Evolutionary conservation across 2,888 invertebrate genomes (phyloP), one percentile per base, ranked within the genome.

Genomic region (Idaea biselata): DNA sequence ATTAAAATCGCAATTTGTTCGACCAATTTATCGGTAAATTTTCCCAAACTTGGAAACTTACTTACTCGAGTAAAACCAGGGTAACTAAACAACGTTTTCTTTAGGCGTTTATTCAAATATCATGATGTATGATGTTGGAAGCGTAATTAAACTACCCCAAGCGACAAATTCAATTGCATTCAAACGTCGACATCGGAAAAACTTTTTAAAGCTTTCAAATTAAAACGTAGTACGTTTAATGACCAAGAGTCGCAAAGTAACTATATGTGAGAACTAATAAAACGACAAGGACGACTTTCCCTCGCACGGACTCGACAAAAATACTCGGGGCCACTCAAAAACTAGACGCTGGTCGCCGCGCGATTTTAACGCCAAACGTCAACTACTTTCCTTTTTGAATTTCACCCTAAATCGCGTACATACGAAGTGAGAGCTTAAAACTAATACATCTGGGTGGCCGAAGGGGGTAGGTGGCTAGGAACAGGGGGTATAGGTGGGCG

Each of bases 381-480:
- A 86, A 83, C 86, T 82, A 86, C 80, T 81, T 82, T 79, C 81
- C 78, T 80, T 80, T 77, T 78, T 73, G 76, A 77, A 78, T 75
- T 76, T 80, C 83, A 80, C 80, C 83, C 83, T 81, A 86, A 88
- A 88, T 88, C 86, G 87, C 81, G 83, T 82, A 84, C 85, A 82
- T 84, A 85, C 86, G 83, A 82, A 81, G 76, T 77, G 83, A 80
- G 85, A 88, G 89, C 89, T 90, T 89, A 89, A 89, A 89, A 91
- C 89, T 90, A 90, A 90, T 90, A 90, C 90, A 88, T 88, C 87
- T 85, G 87, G 88, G 88, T 80, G 84, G 84, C 74, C 11, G 56
- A 18, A 18, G 78, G 78, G 79, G 77, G 79, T 74, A 74, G 73
- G 72, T 72, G 68, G 66, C 69, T 60, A 72, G 72, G 70, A 70